Base-by-base conservation (phyloP, 1,140 invertebrate species). In the Atta texana region DNA sequence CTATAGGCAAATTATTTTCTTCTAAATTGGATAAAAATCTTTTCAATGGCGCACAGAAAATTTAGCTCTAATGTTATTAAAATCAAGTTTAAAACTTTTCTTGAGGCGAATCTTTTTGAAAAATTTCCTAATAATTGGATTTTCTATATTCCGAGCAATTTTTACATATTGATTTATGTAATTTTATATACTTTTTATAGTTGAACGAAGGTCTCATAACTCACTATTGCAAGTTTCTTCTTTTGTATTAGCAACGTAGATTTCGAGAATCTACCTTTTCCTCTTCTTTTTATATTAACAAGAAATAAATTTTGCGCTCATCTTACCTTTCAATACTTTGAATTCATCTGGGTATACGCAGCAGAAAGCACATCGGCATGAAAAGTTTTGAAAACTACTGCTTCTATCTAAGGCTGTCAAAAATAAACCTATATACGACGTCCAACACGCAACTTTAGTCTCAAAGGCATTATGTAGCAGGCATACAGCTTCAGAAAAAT, bases 371-470 rank as follows among this genome's bases (percentile, higher is more conserved):
- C n/a, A 39, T 31, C 3, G 7, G 3, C 10, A 24, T 16, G 31
- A 2, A 1, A 69, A 81, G 31, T 71, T 81, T 81, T 6, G 49
- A 81, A 81, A 71, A 57, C 64, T 69, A 44, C 49, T 55, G 64
- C 31, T 81, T 44, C 16, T 28, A 69, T 28, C 66, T n/a, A 28
- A 49, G 10, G 49, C 64, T 81, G 77, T 81, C 77, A 28, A 81
- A 57, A 81, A 81, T 57, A 81, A 81, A 81, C 14, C 44, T 53
- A 53, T 53, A 69, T 69, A 55, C 77, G 49, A 34, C 49, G 14
- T 71, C 24, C 24, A 80, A 69, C 21, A 51, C 10, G 21, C 44
- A 69, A 81, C 18, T 81, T 81, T 81, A 81, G 53, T 44, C 77
- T 81, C 64, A 81, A 21, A 81, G 77, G 51, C 10, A 14, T 31